Base-by-base conservation (phyloP, 92 coral and sea anemone genomes). In the Desmophyllum pertusum region DNA sequence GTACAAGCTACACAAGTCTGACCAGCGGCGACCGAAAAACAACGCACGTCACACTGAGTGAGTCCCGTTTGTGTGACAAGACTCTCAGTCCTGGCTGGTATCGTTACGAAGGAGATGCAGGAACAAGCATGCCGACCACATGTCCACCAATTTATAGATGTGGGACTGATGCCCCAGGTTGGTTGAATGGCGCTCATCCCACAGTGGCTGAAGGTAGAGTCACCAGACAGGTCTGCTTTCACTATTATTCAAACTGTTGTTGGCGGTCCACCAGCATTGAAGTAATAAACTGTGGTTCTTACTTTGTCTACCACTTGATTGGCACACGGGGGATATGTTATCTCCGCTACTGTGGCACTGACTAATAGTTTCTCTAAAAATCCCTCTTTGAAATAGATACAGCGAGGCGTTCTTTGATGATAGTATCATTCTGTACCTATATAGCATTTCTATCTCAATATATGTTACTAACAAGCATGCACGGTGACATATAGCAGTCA, bases 51-150 rank as follows among this genome's bases (percentile, higher is more conserved):
- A 40, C 4, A 1, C 18, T 31, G 11, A 57, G 6, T 5, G 1
- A 3, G 29, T 0, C 51, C 13, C 50, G 19, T 55, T 18, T 13
- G 30, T 78, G 82, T 30, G 82, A 63, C 43, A 42, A 31, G 35
- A 0, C 42, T 1, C 52, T 29, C 18, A 42, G 31, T 18, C 51
- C 59, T 10, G 82, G n/a, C 0, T 84, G 88, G 88, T 84, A 55
- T 63, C 88, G 88, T 66, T 73, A 75, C 83, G 57, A 62, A 41
- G 88, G 83, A 19, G 41, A 25, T 45, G 88, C 88, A 10, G 88
- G 88, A 0, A 40, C 55, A 15, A 75, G 33, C 37, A 59, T 84
- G 65, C 46, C 88, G 6, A 61, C 73, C 11, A 0, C 45, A 19
- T 84, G 83, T 48, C 46, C 52, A 21, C 83, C 88, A 30, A 27